Evolutionary conservation across 2,888 invertebrate genomes (phyloP).

Genomic region (Caenorhabditis doughertyi): DNA sequence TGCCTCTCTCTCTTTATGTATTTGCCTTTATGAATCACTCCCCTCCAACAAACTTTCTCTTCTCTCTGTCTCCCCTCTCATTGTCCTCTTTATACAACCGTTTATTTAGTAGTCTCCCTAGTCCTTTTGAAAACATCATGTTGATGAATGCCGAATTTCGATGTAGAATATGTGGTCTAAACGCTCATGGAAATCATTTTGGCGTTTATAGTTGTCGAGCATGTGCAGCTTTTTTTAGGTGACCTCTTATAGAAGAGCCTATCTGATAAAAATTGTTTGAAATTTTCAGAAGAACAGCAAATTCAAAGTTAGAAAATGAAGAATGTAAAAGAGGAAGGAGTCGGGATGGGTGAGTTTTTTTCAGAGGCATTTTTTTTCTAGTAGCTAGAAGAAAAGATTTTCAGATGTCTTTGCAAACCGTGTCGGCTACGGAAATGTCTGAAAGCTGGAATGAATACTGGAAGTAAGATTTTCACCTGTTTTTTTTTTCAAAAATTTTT

Average conservation of each 20-base stretch:
- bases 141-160: too few species aligned
- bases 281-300: constrained; percentile 16
- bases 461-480: background rate
- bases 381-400: background rate
- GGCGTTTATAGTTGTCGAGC: constrained; percentile 63
- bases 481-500: background rate
- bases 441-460: constrained; percentile 1
- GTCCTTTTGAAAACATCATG: too few species aligned
- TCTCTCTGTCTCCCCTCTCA: too few species aligned
- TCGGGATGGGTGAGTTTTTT: background rate
- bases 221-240: constrained; percentile 67
- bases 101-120: too few species aligned
- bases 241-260: too few species aligned
- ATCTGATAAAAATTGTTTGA: too few species aligned
- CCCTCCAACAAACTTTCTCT: too few species aligned
- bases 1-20: too few species aligned
- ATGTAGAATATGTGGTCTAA: constrained; percentile 44
- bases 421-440: constrained; percentile 15
- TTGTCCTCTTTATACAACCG: too few species aligned
- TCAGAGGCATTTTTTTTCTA: background rate
- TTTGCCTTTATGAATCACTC: too few species aligned
- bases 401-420: constrained; percentile 11
- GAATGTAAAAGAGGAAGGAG: constrained; percentile 6
- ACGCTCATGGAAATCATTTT: constrained; percentile 65
- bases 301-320: background rate